A percentile compares a stretch with the other conserved stretches of the same genome.
These are phyloP conservation scores for Procambarus clarkii DNA, from an alignment of 1,140 invertebrate genomes.

Conservation along the genomic window DNA sequence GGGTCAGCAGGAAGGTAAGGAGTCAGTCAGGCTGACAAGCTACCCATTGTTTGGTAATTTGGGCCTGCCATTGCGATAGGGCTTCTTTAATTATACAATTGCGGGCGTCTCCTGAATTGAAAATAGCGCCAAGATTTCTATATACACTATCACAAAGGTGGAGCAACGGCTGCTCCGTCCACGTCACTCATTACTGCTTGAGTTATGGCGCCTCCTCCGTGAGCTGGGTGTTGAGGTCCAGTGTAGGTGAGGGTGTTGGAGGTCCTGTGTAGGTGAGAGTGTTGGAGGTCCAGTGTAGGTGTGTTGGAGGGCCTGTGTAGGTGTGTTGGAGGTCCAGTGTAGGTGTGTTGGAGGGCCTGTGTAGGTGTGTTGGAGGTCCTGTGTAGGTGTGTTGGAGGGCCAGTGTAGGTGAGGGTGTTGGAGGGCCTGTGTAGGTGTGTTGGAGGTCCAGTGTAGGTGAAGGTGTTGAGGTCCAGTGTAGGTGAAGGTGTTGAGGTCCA, in stretches of 20 bases:
- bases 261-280: no score
- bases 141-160: neutral
- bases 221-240: neutral
- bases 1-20: no score
- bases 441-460: neutral
- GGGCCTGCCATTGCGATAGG: neutral
- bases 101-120: neutral
- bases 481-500: neutral
- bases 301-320: neutral
- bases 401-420: neutral
- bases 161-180: neutral
- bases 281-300: neutral
- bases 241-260: no score
- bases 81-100: constrained; percentile 4
- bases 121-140: neutral
- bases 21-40: neutral
- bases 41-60: neutral
- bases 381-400: no score
- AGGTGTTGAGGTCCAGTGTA: neutral
- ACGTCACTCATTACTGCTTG: neutral
- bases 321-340: no score
- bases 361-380: neutral
- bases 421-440: neutral
- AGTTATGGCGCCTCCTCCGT: neutral
- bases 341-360: neutral